Percentiles rank a stretch among this genome's conserved stretches.
These are phyloP conservation scores for Criorhina ranunculi DNA, from an alignment of 2,888 invertebrate genomes.

Conservation along the genomic window DNA sequence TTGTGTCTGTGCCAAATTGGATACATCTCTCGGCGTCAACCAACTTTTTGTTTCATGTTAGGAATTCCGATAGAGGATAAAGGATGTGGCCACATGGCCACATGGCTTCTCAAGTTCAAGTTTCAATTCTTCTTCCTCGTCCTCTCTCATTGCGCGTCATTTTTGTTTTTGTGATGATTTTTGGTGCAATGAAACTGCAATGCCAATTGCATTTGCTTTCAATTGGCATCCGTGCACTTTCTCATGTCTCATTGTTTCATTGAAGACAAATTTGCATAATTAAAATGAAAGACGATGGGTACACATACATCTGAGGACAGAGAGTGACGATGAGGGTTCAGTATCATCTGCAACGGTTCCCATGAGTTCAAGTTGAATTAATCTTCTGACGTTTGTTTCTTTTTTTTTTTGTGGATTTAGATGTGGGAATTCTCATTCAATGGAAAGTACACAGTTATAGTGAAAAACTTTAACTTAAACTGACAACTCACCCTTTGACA, in stretches of 20 bases:
- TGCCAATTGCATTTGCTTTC: conserved; percentile 68
- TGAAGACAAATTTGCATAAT: conserved; percentile 70
- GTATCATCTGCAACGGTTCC: conserved; percentile 60
- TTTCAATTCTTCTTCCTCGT: conserved; percentile 3
- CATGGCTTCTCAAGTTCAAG: conserved; percentile 67
- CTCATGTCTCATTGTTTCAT: conserved; percentile 38
- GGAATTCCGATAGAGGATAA: conserved; percentile 4
- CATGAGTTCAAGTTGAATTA: conserved; percentile 57
- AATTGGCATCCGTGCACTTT: conserved; percentile 43
- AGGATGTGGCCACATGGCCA: conserved; percentile 16
- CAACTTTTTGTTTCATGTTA: conserved; percentile 36
- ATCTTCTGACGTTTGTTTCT: conserved; percentile 30
- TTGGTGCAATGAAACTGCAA: conserved; percentile 69
- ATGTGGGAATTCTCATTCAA: background rate
- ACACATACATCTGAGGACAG: background rate
- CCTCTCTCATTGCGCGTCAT: background rate
- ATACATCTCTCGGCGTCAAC: conserved; percentile 17
- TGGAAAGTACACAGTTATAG: background rate
- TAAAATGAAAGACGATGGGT: conserved; percentile 44
- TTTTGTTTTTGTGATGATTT: conserved; percentile 33
- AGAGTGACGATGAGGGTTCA: conserved; percentile 15
- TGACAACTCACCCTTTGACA: too few relatives aligned
- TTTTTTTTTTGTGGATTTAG: conserved; percentile 1
- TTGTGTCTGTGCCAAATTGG: conserved; percentile 50
- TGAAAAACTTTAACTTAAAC: too few relatives aligned